A percentile compares a stretch with the other conserved stretches of the same genome.
Evolutionary conservation across 2,797 vertebrate species (phyloP).

Genomic region (Sebastes cheni): DNA sequence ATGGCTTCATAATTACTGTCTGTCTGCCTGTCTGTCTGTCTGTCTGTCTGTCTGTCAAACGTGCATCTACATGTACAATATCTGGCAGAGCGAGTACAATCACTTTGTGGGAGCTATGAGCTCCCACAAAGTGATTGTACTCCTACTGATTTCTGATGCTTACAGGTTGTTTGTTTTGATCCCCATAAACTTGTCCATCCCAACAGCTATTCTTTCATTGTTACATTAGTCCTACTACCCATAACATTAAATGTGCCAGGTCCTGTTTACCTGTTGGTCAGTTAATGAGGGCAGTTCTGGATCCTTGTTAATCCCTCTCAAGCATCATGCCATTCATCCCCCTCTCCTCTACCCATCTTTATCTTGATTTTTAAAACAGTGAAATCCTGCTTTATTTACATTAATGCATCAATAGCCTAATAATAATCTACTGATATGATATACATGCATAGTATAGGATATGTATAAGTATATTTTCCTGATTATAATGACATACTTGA

Average conservation of each 20-base stretch:
- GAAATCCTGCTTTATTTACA: too few relatives aligned
- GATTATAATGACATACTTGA: too few relatives aligned
- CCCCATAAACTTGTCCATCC: neutral
- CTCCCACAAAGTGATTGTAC: too few relatives aligned
- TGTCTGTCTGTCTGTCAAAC: neutral
- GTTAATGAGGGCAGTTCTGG: neutral
- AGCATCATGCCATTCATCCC: neutral
- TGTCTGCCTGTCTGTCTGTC: neutral
- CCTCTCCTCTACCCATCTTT: neutral
- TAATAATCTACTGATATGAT: too few relatives aligned
- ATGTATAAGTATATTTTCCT: too few relatives aligned
- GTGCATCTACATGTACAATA: neutral
- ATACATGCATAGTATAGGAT: too few relatives aligned
- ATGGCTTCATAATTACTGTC: neutral
- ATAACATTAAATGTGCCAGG: neutral
- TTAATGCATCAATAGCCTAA: too few relatives aligned
- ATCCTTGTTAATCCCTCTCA: constrained; percentile 28
- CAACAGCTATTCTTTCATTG: neutral
- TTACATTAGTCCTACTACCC: neutral
- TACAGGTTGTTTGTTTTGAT: neutral
- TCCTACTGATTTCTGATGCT: neutral
- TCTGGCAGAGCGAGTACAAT: too few relatives aligned
- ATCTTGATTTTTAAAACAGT: neutral
- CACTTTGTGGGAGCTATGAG: too few relatives aligned
- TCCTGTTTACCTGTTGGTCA: constrained; percentile 1